Evolutionary conservation across 2,113 vertebrate species (phyloP).

Genomic region (Myodes glareolus): DNA sequence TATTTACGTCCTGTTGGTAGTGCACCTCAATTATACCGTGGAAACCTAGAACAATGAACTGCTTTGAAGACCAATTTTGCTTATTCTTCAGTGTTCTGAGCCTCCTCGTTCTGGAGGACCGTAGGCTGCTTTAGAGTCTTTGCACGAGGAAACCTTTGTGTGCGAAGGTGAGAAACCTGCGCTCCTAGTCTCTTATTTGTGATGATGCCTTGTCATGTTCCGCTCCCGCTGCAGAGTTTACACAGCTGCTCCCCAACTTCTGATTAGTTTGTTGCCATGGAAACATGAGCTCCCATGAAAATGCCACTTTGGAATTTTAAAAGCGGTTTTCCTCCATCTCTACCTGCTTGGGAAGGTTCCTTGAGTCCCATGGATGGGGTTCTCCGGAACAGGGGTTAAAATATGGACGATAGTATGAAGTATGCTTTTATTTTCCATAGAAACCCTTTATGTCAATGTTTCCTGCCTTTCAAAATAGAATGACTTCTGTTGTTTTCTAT

Average conservation of each 20-base stretch:
- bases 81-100: constrained; percentile 62
- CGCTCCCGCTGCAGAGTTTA: constrained; percentile 17
- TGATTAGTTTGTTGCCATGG: constrained; percentile 50
- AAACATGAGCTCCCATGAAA: constrained; percentile 53
- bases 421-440: neutral
- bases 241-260: constrained; percentile 12
- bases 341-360: neutral
- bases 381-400: neutral
- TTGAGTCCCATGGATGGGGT: neutral
- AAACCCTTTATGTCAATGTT: neutral
- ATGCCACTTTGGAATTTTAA: constrained; percentile 43
- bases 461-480: constrained; percentile 9
- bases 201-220: constrained; percentile 39
- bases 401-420: neutral
- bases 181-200: constrained; percentile 57
- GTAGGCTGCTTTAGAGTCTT: constrained; percentile 69
- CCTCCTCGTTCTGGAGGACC: constrained; percentile 79
- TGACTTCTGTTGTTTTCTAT: constrained; percentile 28
- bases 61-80: constrained; percentile 77
- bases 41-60: constrained; percentile 78
- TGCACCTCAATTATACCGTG: constrained; percentile 80
- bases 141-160: constrained; percentile 15
- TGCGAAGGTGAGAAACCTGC: constrained; percentile 46
- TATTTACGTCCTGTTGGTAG: constrained; percentile 82
- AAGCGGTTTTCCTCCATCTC: constrained; percentile 17